These are phyloP conservation scores for Streptopelia turtur DNA, from an alignment of 2,797 vertebrate genomes.

Conservation along the genomic window DNA sequence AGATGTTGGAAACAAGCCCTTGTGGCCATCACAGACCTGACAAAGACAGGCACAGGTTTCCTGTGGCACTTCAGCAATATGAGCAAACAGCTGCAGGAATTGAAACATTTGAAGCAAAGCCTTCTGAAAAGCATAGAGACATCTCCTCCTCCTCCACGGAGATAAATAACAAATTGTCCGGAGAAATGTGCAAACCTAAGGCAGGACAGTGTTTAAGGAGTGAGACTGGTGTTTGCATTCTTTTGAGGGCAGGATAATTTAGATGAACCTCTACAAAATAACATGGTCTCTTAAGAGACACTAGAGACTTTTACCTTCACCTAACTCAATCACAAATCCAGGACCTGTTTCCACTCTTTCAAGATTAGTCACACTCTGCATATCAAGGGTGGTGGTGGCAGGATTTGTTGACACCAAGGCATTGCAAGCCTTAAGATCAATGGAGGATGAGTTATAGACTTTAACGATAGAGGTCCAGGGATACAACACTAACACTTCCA, in stretches of 20 bases:
- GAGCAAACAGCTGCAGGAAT: not conserved
- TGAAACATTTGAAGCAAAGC: not conserved
- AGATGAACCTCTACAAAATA: not conserved
- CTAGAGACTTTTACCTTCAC: not conserved
- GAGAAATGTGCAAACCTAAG: not conserved
- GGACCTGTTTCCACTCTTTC: not conserved
- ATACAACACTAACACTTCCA: not conserved
- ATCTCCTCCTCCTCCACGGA: not conserved
- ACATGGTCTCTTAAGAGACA: too few relatives aligned
- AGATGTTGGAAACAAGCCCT: not conserved
- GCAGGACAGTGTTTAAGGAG: not conserved
- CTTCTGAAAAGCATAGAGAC: not conserved
- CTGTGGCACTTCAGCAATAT: not conserved
- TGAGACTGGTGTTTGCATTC: fast-evolving
- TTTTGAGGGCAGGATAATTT: not conserved
- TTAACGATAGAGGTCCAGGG: not conserved
- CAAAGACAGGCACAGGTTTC: not conserved
- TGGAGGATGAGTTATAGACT: not conserved
- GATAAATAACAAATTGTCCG: not conserved
- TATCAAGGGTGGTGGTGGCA: not conserved
- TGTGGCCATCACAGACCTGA: not conserved
- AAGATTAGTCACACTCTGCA: not conserved
- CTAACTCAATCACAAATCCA: not conserved
- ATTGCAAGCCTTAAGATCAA: not conserved
- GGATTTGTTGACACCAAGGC: not conserved